Base-by-base conservation (phyloP, 2,888 invertebrate genomes). In the Ptilodon capucinus region DNA sequence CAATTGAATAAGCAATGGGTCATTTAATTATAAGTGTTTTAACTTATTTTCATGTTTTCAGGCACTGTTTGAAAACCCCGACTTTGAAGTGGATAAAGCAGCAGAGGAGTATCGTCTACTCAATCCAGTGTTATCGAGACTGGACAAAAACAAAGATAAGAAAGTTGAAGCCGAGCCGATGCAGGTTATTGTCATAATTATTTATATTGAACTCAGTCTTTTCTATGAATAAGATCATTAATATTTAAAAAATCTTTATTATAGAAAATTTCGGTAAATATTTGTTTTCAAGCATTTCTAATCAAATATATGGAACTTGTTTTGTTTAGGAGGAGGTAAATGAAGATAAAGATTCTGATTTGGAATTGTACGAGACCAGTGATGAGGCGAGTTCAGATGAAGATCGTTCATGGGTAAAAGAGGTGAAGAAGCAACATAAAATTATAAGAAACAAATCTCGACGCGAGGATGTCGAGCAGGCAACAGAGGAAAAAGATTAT, bases 41-140 rank as follows among this genome's bases (percentile, higher is more conserved):
- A 21, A 21, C 21, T 9, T 28, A 21, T 42, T 23, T 42, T 40
- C 48, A 5, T 35, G 43, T 6, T 79, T 73, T 49, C 61, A 91
- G 86, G 94, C 93, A 1, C 86, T 99, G 77, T 99, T 99, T 83
- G 94, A 94, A 66, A 97, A 99, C 89, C 95, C 97, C 9, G 97
- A 98, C 75, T 99, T 97, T 82, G 95, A 98, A 84, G 95, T 99
- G 46, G 96, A 98, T 77, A 95, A 94, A 68, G 94, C 94, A 73
- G 94, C 96, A 41, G 97, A 97, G 69, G 98, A 98, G 76, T 99
- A 94, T 80, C 92, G 95, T 64, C 91, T 98, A 51, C 87, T 98
- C 16, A 97, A 98, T 81, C 98, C 98, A 16, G 97, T 97, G 4
- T 90, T 98, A 30, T 95, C 97, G 25, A 94, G 96, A 64, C 80